Base-by-base conservation (phyloP, 2,888 invertebrate species). In the Aphodius sticticus region DNA sequence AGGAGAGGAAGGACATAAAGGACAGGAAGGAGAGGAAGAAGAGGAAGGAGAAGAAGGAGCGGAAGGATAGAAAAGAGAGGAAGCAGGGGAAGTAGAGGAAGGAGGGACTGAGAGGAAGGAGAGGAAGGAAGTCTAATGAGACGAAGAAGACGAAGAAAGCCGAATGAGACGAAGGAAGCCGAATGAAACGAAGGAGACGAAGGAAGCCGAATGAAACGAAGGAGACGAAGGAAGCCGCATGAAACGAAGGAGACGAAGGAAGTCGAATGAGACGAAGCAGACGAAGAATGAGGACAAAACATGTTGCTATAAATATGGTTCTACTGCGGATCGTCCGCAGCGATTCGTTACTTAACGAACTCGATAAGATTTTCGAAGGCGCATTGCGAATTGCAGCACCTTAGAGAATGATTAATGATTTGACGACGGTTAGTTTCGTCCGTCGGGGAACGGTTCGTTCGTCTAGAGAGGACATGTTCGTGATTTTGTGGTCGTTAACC, bases 381-480 rank as follows among this genome's bases (percentile, higher is more conserved):
- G 12, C 53, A 53, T 53, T 9, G 53, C 7, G 53, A 53, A 53
- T 3, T 53, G 12, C 53, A 53, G 53, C 53, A 53, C 7, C 53
- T 53, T 53, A 53, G 53, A 53, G 53, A 53, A 53, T 53, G 53
- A 53, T 53, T 53, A 53, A 53, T 53, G 53, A 53, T 53, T 53
- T 7, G 53, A 53, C 53, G 53, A 53, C 53, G 53, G 53, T 53
- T 9, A 12, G 53, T 53, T 53, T 53, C 53, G 53, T 53, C 12
- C 53, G 53, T 53, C 53, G 26, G 26, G 26, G 26, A 26, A 26
- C 26, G 26, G 26, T 26, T 26, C 26, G 53, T 5, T 53, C 53
- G 53, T 53, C 53, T 53, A 53, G 53, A 53, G 53, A 26, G 26
- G 26, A 26, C 26, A 53, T 53, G 53, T 53, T 53, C 53, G 7